Conservation (phyloP, 2,888 invertebrate species). For the Ormyrus thymus region DNA sequence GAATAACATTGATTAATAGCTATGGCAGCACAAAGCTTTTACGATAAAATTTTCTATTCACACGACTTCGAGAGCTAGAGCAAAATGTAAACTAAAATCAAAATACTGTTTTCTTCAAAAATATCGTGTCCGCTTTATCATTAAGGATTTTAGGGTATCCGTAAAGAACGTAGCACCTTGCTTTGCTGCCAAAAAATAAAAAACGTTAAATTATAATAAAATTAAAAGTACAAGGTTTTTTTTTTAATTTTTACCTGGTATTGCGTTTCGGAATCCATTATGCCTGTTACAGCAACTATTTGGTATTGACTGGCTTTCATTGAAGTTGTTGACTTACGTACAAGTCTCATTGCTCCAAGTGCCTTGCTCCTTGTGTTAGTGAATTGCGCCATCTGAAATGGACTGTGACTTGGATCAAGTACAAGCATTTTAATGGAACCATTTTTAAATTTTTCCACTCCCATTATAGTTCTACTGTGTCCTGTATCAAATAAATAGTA, state of each 20-base stretch:
- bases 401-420: slow-evolving; percentile 90
- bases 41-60: slow-evolving; percentile 57
- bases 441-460: slow-evolving; percentile 86
- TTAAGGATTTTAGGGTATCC: slow-evolving; percentile 82
- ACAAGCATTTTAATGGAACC: slow-evolving; percentile 83
- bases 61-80: slow-evolving; percentile 60
- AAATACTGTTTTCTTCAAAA: slow-evolving; percentile 60
- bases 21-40: slow-evolving; percentile 37
- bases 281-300: slow-evolving; percentile 86
- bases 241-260: slow-evolving; percentile 79
- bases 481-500: slow-evolving; percentile 76
- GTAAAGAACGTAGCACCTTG: slow-evolving; percentile 84
- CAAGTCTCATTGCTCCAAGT: slow-evolving; percentile 79
- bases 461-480: slow-evolving; percentile 92
- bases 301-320: slow-evolving; percentile 92
- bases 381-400: slow-evolving; percentile 85
- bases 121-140: slow-evolving; percentile 46
- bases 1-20: slow-evolving; percentile 51
- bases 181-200: slow-evolving; percentile 80
- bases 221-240: too few species aligned
- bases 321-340: slow-evolving; percentile 85
- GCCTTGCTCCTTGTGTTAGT: slow-evolving; percentile 77
- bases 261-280: slow-evolving; percentile 83
- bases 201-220: slow-evolving; percentile 54
- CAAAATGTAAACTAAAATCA: slow-evolving; percentile 61